A percentile compares a stretch with the other conserved stretches of the same genome.
These are phyloP conservation scores for Callorhinus ursinus DNA, from an alignment of 2,113 vertebrate genomes.

Conservation along the genomic window DNA sequence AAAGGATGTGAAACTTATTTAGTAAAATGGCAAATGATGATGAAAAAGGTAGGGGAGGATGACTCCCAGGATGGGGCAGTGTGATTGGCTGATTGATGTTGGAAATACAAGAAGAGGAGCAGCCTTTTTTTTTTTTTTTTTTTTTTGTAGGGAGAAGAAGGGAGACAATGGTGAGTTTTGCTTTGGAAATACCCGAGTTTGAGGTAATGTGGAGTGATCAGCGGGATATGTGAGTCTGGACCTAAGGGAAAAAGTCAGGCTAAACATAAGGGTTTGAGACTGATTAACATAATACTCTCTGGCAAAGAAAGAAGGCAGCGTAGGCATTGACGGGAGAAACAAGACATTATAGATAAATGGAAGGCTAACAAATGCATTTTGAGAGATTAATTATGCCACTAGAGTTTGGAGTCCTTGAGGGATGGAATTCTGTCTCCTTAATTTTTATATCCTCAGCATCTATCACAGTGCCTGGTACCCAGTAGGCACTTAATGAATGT, in stretches of 20 bases:
- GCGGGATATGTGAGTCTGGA: slow-evolving; percentile 14
- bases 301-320: slow-evolving; percentile 51
- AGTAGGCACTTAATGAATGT: slow-evolving; percentile 41
- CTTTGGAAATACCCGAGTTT: slow-evolving; percentile 25
- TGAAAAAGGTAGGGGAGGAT: neutral
- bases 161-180: slow-evolving; percentile 41
- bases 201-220: slow-evolving; percentile 43
- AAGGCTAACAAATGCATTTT: slow-evolving; percentile 61
- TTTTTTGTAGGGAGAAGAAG: neutral
- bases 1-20: neutral
- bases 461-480: slow-evolving; percentile 36
- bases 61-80: neutral
- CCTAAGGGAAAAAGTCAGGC: slow-evolving; percentile 15
- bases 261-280: slow-evolving; percentile 65
- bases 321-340: slow-evolving; percentile 57
- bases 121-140: neutral
- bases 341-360: slow-evolving; percentile 69
- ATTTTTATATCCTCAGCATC: slow-evolving; percentile 57
- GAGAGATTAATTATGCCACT: slow-evolving; percentile 71
- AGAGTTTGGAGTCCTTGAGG: slow-evolving; percentile 64
- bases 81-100: neutral
- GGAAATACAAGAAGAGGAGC: neutral
- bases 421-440: slow-evolving; percentile 48
- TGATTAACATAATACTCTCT: slow-evolving; percentile 55
- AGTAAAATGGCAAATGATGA: neutral